Evolutionary conservation across 2,888 invertebrate genomes (phyloP).

Genomic region (Nysson spinosus): DNA sequence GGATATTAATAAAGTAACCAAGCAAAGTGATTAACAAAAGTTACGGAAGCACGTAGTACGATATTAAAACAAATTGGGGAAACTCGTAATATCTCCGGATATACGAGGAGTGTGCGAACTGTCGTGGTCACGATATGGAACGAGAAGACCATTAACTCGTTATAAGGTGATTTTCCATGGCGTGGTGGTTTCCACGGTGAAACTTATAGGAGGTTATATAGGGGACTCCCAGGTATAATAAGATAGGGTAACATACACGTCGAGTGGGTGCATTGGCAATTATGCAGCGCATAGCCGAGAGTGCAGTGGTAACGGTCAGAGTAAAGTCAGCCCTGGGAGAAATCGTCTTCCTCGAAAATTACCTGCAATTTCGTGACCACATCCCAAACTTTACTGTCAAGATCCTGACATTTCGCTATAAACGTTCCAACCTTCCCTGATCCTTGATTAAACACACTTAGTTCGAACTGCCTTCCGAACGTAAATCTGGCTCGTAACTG

Average conservation of each 20-base stretch:
- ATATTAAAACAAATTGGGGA: no score
- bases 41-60: no score
- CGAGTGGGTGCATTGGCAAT: slow-evolving; percentile 30
- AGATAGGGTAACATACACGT: slow-evolving; percentile 14
- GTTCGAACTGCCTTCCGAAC: background rate
- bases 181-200: background rate
- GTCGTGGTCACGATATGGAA: background rate
- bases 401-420: background rate
- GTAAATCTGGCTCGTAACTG: no score
- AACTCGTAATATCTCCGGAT: no score
- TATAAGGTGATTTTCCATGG: background rate
- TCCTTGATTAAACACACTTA: slow-evolving; percentile 8
- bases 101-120: no score
- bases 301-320: slow-evolving; percentile 44
- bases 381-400: slow-evolving; percentile 26
- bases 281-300: slow-evolving; percentile 18
- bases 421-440: background rate
- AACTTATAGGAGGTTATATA: background rate
- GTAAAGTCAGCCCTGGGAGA: slow-evolving; percentile 36
- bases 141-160: background rate
- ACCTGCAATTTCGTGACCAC: slow-evolving; percentile 39
- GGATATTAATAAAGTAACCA: no score
- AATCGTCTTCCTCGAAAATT: slow-evolving; percentile 36
- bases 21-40: no score
- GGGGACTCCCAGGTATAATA: slow-evolving; percentile 10